A percentile compares a stretch with the other conserved stretches of the same genome.
Evolutionary conservation across 2,113 vertebrate genomes (phyloP).

Genomic region (Phalacrocorax brasilianus): DNA sequence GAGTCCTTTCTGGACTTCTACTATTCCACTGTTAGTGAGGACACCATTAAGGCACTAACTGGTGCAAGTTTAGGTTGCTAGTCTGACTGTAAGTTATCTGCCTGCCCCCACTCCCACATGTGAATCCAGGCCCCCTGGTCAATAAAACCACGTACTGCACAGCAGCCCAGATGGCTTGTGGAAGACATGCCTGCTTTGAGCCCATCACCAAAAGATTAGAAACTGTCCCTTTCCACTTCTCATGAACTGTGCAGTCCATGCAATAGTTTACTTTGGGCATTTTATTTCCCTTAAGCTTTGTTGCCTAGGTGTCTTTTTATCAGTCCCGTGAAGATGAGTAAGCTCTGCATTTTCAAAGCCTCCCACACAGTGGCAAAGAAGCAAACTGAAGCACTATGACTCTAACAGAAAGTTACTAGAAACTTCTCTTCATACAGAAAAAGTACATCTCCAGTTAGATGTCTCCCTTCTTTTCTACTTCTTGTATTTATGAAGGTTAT

Average conservation of each 20-base stretch:
- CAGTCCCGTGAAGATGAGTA: conserved; percentile 61
- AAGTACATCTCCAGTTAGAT: background rate
- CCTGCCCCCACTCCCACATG: background rate
- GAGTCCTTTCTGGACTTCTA: background rate
- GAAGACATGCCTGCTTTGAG: background rate
- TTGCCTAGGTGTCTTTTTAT: conserved; percentile 59
- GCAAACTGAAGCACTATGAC: background rate
- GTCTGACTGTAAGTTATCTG: background rate
- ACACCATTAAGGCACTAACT: background rate
- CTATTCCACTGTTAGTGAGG: background rate
- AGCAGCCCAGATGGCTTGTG: background rate
- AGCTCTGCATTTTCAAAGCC: conserved; percentile 51
- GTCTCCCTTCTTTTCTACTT: background rate
- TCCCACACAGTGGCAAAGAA: conserved; percentile 54
- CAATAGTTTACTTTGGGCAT: background rate
- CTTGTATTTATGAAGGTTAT: background rate
- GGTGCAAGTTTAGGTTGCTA: background rate
- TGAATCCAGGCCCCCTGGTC: background rate
- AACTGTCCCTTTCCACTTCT: background rate
- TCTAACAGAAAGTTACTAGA: background rate
- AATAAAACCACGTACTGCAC: background rate
- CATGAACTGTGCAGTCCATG: background rate
- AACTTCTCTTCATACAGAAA: conserved; percentile 1
- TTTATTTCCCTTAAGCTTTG: conserved; percentile 43
- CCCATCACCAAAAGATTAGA: background rate